Conservation (phyloP, 2,113 vertebrate genomes). For the Calonectris borealis region DNA sequence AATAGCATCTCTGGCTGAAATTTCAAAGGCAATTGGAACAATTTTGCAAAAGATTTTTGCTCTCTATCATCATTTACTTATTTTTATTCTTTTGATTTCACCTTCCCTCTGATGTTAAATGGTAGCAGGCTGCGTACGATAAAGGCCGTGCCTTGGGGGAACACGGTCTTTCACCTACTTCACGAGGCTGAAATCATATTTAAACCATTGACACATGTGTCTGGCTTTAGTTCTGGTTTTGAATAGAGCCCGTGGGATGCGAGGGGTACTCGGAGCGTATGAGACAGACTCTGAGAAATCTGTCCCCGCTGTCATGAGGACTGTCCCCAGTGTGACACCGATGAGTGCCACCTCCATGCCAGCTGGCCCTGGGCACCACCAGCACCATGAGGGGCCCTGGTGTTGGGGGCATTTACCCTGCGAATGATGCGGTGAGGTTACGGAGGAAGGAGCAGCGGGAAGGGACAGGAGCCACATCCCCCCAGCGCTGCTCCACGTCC, state of each 20-base stretch:
- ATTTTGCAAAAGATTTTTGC: background rate
- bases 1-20: background rate
- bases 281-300: background rate
- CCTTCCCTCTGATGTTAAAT: background rate
- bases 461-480: background rate
- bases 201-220: fast-evolving
- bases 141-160: background rate
- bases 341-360: fast-evolving
- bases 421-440: fast-evolving
- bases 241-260: background rate
- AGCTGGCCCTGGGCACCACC: background rate
- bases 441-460: background rate
- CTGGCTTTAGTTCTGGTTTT: background rate
- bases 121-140: background rate
- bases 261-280: fast-evolving
- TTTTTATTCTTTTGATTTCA: constrained; percentile 31
- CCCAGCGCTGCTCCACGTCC: fast-evolving
- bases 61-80: background rate
- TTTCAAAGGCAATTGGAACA: constrained; percentile 25
- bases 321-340: fast-evolving
- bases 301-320: background rate
- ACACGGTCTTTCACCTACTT: background rate
- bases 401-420: fast-evolving
- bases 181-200: fast-evolving
- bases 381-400: fast-evolving